Conservation (phyloP, 2,797 vertebrate genomes). For the Cirrhinus molitorella region DNA sequence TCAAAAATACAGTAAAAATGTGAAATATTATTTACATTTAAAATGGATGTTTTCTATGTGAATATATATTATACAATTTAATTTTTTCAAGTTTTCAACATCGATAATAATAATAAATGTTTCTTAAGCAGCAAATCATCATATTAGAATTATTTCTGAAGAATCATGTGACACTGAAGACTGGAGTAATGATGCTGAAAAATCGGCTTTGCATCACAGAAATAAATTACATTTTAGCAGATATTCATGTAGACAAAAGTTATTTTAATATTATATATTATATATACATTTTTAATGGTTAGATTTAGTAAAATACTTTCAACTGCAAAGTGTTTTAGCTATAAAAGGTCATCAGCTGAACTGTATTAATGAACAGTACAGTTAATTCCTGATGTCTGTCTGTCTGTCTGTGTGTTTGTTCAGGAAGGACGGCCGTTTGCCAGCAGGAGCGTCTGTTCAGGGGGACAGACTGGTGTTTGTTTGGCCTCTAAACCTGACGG, state of each 20-base stretch:
- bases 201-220: neutral
- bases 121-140: no score
- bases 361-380: neutral
- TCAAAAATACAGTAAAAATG: neutral
- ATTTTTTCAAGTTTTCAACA: no score
- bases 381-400: neutral
- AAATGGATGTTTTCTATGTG: no score
- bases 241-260: neutral
- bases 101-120: no score
- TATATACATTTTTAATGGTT: neutral
- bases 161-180: neutral
- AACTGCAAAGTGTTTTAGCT: neutral
- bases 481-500: constrained; percentile 68
- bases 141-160: neutral
- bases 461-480: constrained; percentile 70
- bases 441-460: constrained; percentile 57
- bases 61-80: no score
- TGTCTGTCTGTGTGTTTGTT: neutral
- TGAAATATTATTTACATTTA: neutral
- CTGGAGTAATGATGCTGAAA: neutral
- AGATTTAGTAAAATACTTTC: neutral
- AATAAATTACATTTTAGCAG: neutral
- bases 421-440: constrained; percentile 72
- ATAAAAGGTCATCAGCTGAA: neutral
- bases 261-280: neutral